These are phyloP conservation scores for Ianthella basta DNA, from an alignment of 37 sponge, comb jelly and placozoan species.

Conservation along the genomic window DNA sequence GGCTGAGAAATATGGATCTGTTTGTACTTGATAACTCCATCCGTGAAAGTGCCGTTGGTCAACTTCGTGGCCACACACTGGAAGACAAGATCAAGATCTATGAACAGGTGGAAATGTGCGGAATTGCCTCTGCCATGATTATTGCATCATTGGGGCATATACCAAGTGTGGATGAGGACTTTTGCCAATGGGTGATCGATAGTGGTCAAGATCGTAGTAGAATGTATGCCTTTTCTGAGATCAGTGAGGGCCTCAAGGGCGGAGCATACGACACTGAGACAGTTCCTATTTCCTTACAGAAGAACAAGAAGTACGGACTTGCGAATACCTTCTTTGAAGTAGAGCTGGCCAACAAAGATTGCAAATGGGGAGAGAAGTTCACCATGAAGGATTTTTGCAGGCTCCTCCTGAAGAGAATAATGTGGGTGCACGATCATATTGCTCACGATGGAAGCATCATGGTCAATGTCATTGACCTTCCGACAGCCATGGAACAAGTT, in stretches of 20 bases:
- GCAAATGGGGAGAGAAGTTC: conserved; percentile 28
- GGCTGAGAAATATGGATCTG: conserved; percentile 23
- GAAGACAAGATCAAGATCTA: conserved; percentile 34
- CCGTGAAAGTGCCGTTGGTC: conserved; percentile 44
- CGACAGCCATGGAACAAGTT: conserved; percentile 1
- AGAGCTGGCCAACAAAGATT: conserved; percentile 35
- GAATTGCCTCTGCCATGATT: neutral
- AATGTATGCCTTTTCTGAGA: conserved; percentile 36
- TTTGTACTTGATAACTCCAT: conserved; percentile 54
- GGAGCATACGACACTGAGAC: conserved; percentile 17
- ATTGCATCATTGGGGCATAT: neutral
- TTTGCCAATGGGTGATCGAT: conserved; percentile 9
- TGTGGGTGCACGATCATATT: conserved; percentile 19
- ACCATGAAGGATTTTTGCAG: conserved; percentile 34
- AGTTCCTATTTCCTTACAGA: conserved; percentile 28
- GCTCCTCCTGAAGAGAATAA: conserved; percentile 6
- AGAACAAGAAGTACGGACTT: conserved; percentile 42
- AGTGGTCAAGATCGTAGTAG: conserved; percentile 24
- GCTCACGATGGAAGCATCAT: neutral
- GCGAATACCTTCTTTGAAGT: conserved; percentile 32
- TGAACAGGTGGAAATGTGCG: neutral
- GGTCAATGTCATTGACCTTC: conserved; percentile 36
- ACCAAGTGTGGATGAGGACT: conserved; percentile 40
- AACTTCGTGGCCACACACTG: conserved; percentile 30
- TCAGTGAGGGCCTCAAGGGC: conserved; percentile 11